These are phyloP conservation scores for Catharus ustulatus DNA, from an alignment of 2,797 vertebrate species.

Conservation along the genomic window DNA sequence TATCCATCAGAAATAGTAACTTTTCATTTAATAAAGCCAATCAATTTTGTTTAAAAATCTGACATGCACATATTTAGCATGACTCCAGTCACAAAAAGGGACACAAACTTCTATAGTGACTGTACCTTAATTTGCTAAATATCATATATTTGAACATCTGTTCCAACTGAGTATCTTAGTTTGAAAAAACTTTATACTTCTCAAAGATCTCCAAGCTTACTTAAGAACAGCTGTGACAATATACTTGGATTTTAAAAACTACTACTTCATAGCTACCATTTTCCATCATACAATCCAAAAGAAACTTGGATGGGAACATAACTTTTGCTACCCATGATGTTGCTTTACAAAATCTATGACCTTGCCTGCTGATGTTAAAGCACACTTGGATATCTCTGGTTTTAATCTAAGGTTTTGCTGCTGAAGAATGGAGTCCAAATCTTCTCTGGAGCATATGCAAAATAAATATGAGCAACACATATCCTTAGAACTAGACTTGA, in stretches of 20 bases:
- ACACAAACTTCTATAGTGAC: background rate
- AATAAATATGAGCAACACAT: background rate
- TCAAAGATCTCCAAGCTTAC: background rate
- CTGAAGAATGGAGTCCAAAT: background rate
- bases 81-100: background rate
- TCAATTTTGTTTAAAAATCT: background rate
- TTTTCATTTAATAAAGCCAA: background rate
- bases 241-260: background rate
- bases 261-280: background rate
- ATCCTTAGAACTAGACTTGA: background rate
- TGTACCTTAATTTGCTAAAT: background rate
- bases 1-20: background rate
- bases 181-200: background rate
- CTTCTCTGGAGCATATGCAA: background rate
- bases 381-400: rapidly evolving
- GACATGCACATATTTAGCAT: background rate
- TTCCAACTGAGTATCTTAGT: background rate
- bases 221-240: background rate
- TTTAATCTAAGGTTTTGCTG: background rate
- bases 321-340: background rate
- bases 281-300: background rate
- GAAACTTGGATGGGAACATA: background rate
- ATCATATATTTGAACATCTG: background rate
- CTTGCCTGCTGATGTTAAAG: background rate
- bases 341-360: background rate